Evolutionary conservation across 2,888 invertebrate genomes (phyloP).

Genomic region (Dexiosoma caninum): DNA sequence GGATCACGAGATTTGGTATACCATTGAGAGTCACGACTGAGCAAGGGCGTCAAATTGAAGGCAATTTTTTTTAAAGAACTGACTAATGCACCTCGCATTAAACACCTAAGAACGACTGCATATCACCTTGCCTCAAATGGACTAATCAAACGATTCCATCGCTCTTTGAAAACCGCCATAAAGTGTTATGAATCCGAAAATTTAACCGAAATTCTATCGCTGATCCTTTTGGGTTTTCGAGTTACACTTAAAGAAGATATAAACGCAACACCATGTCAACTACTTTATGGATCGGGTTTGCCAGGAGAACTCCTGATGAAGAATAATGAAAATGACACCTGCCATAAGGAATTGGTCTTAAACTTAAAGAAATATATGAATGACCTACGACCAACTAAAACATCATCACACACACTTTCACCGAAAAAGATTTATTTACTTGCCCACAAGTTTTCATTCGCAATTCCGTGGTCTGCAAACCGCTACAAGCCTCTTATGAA

Average conservation of each 20-base stretch:
- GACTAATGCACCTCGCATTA: background rate
- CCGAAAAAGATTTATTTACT: background rate
- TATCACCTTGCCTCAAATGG: background rate
- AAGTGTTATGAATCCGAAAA: no score
- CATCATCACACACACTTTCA: background rate
- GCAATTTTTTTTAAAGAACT: background rate
- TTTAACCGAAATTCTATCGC: no score
- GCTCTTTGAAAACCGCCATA: no score
- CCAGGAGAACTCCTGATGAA: background rate
- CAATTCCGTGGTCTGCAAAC: conserved; percentile 12
- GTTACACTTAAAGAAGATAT: background rate
- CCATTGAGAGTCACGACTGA: background rate
- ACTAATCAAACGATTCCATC: background rate
- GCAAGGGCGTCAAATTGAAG: background rate
- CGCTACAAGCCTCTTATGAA: background rate
- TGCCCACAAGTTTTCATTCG: conserved; percentile 29
- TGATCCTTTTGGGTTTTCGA: background rate
- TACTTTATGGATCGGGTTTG: background rate
- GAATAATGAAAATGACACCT: background rate
- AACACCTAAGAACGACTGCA: background rate
- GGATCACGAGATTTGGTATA: background rate
- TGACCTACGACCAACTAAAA: conserved; percentile 1
- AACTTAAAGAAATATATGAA: no score
- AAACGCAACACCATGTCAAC: background rate
- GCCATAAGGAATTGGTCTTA: background rate